Conservation (phyloP, 2,888 invertebrate species). For the Colostygia pectinataria region DNA sequence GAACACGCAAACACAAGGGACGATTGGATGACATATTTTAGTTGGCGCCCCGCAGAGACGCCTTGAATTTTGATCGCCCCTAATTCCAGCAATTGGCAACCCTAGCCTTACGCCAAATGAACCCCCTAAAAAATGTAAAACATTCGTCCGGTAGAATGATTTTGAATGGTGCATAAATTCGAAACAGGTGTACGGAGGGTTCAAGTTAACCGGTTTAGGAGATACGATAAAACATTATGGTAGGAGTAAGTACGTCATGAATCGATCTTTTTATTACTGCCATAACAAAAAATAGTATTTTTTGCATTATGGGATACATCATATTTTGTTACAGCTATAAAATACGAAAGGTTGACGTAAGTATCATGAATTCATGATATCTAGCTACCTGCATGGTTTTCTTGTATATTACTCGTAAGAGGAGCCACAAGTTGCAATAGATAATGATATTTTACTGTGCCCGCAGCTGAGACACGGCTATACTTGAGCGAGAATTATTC, state of each 20-base stretch:
- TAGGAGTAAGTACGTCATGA: slow-evolving; percentile 36
- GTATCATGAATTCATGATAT: slow-evolving; percentile 8
- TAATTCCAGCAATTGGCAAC: slow-evolving; percentile 41
- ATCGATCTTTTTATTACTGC: slow-evolving; percentile 38
- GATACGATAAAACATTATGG: slow-evolving; percentile 37
- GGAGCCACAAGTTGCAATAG: too few relatives aligned
- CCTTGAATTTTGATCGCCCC: slow-evolving; percentile 47
- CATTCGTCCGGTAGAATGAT: slow-evolving; percentile 62
- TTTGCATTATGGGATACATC: slow-evolving; percentile 33
- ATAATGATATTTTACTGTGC: too few relatives aligned
- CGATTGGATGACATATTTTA: slow-evolving; percentile 57
- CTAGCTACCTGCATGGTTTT: slow-evolving; percentile 1
- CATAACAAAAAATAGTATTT: slow-evolving; percentile 38
- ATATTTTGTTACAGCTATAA: slow-evolving; percentile 36
- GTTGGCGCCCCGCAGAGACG: slow-evolving; percentile 49
- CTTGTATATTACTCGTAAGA: not conserved
- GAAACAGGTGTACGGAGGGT: slow-evolving; percentile 69
- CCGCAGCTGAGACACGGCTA: too few relatives aligned
- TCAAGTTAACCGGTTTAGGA: slow-evolving; percentile 52
- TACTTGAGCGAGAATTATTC: too few relatives aligned
- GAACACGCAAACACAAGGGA: slow-evolving; percentile 52
- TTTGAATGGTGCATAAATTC: slow-evolving; percentile 65
- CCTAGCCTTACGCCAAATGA: slow-evolving; percentile 55
- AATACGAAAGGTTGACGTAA: slow-evolving; percentile 23
- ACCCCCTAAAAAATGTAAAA: slow-evolving; percentile 64